Conservation (phyloP, 2,888 invertebrate species). For the Nymphalis urticae region DNA sequence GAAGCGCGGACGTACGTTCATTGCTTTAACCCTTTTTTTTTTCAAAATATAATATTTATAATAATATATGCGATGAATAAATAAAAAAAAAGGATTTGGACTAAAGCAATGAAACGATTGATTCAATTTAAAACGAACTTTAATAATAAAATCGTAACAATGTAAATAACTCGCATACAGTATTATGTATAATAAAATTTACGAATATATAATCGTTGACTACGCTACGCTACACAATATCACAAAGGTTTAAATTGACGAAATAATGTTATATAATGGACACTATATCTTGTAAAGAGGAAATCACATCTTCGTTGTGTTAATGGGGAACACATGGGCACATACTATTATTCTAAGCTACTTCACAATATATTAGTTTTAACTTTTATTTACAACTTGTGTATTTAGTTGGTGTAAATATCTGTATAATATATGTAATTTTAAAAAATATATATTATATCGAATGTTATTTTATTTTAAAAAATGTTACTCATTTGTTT, state of each 20-base stretch:
- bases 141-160: conserved; percentile 33
- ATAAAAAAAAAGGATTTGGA: conserved; percentile 53
- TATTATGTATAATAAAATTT: conserved; percentile 11
- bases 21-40: conserved; percentile 71
- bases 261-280: neutral
- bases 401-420: conserved; percentile 1
- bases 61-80: conserved; percentile 29
- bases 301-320: neutral
- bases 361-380: neutral
- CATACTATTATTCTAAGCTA: neutral
- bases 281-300: neutral
- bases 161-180: conserved; percentile 27
- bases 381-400: neutral
- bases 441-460: neutral
- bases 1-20: conserved; percentile 56
- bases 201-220: neutral
- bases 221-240: conserved; percentile 4
- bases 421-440: neutral
- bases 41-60: conserved; percentile 17
- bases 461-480: too few species aligned
- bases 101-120: conserved; percentile 78
- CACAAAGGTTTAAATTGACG: conserved; percentile 14
- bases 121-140: conserved; percentile 41
- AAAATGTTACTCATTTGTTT: too few species aligned
- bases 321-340: neutral